Evolutionary conservation across 2,888 invertebrate genomes (phyloP).

Genomic region (Dascillus cervinus): DNA sequence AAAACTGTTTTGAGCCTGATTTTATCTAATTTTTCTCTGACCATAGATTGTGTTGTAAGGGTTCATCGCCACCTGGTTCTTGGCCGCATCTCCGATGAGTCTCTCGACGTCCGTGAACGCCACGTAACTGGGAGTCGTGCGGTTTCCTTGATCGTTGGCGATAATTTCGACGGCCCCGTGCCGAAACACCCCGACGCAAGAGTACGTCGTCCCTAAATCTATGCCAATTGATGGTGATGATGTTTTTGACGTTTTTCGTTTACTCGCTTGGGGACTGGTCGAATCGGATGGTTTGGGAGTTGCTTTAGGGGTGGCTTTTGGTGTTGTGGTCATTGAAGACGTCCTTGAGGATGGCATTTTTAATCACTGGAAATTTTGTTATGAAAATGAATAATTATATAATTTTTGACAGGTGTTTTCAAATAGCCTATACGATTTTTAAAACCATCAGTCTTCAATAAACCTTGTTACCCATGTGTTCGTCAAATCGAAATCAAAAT

Average conservation of each 20-base stretch:
- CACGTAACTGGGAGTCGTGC: conserved; percentile 49
- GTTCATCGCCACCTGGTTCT: conserved; percentile 40
- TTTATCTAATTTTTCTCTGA: conserved; percentile 8
- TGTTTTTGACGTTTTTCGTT: conserved; percentile 12
- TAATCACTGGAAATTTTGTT: too few species aligned
- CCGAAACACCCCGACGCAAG: conserved; percentile 49
- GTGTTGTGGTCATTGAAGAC: not conserved
- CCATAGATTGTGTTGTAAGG: conserved; percentile 47
- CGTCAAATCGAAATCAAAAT: too few species aligned
- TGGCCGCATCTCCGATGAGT: conserved; percentile 43
- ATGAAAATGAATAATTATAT: too few species aligned
- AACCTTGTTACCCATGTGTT: too few species aligned
- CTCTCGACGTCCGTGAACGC: conserved; percentile 49
- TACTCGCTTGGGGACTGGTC: not conserved
- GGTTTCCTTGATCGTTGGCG: conserved; percentile 49
- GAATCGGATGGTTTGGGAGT: conserved; percentile 1
- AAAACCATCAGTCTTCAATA: too few species aligned
- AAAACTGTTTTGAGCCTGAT: not conserved
- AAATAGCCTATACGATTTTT: too few species aligned
- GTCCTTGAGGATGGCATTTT: not conserved
- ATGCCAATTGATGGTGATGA: conserved; percentile 45
- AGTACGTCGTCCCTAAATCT: conserved; percentile 57
- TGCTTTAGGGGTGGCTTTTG: conserved; percentile 1
- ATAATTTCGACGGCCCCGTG: conserved; percentile 49
- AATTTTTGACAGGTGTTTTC: too few species aligned